These are phyloP conservation scores for Oncorhynchus tshawytscha DNA, from an alignment of 2,113 vertebrate genomes.

Conservation along the genomic window DNA sequence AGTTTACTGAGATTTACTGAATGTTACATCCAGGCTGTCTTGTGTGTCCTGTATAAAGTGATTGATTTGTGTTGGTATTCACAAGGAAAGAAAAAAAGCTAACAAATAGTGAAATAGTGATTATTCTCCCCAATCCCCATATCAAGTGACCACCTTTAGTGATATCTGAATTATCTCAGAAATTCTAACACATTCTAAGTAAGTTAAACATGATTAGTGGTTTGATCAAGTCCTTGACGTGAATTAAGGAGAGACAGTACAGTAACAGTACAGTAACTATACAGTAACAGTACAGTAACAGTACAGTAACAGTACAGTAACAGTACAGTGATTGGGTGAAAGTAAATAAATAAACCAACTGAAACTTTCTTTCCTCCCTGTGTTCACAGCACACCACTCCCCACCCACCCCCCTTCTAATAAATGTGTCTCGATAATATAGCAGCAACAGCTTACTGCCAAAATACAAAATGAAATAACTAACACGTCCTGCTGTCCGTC, in stretches of 20 bases:
- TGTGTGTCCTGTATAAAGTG: conserved; percentile 36
- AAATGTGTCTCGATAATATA: conserved; percentile 26
- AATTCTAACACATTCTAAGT: neutral
- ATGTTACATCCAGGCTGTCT: conserved; percentile 38
- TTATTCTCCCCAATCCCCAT: neutral
- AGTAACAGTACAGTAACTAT: neutral
- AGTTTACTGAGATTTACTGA: conserved; percentile 3
- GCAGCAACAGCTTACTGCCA: conserved; percentile 31
- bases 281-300: neutral
- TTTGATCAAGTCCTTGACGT: neutral
- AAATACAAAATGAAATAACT: conserved; percentile 44
- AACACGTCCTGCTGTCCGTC: conserved; percentile 34
- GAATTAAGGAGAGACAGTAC: neutral
- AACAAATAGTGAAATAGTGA: conserved; percentile 6
- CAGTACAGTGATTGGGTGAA: neutral
- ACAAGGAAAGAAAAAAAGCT: conserved; percentile 32
- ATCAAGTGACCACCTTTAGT: neutral
- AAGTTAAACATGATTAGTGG: neutral
- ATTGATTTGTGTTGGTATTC: conserved; percentile 18
- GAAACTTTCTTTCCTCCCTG: neutral
- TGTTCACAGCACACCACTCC: neutral
- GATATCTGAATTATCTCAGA: neutral
- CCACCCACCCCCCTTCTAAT: neutral
- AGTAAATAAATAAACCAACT: neutral
- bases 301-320: neutral